Evolutionary conservation across 2,113 vertebrate genomes (phyloP).

Genomic region (Crotalus horridus): DNA sequence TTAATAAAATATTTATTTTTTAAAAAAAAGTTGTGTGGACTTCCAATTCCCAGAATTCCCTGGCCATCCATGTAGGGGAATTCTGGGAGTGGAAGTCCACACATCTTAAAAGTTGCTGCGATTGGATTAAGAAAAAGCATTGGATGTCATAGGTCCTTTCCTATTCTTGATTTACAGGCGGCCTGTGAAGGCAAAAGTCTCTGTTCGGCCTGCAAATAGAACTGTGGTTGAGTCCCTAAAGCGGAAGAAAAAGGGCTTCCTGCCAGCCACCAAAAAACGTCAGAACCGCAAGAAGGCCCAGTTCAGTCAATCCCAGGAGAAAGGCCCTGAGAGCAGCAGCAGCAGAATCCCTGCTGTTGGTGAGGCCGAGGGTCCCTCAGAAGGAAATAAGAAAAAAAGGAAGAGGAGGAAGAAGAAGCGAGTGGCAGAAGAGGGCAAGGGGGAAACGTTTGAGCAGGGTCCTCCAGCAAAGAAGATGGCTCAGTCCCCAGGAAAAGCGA

Average conservation of each 20-base stretch:
- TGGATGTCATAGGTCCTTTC: background rate
- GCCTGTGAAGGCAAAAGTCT: constrained; percentile 79
- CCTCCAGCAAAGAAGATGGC: constrained; percentile 57
- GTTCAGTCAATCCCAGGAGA: constrained; percentile 3
- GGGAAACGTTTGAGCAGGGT: background rate
- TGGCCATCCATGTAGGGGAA: background rate
- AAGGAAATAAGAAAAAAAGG: constrained; percentile 39
- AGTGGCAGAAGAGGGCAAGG: constrained; percentile 36
- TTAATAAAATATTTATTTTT: too few species aligned
- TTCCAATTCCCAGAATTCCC: background rate
- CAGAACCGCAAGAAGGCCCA: constrained; percentile 74
- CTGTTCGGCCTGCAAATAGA: background rate
- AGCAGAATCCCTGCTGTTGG: background rate
- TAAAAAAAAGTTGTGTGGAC: too few species aligned
- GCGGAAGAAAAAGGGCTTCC: constrained; percentile 88
- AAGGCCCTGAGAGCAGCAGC: background rate
- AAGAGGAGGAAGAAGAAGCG: constrained; percentile 39
- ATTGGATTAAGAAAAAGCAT: background rate
- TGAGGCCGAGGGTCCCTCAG: background rate
- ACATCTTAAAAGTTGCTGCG: background rate
- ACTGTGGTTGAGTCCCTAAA: background rate
- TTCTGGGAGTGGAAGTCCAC: background rate
- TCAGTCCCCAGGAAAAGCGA: accelerated
- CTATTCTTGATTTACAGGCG: constrained; percentile 66
- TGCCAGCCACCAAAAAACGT: constrained; percentile 90